Conservation (phyloP, 2,113 vertebrate species). For the Piaya cayana region DNA sequence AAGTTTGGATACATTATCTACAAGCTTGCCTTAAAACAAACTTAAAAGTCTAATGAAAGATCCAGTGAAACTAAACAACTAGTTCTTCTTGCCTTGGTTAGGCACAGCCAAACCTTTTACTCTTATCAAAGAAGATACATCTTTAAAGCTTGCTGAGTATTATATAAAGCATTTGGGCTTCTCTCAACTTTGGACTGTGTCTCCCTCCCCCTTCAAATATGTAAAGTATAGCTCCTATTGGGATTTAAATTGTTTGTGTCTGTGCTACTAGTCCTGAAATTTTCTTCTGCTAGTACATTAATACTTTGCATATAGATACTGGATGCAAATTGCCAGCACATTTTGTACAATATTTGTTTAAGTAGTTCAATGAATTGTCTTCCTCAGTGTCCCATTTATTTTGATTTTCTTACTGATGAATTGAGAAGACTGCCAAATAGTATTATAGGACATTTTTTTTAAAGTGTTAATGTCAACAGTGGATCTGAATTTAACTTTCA, state of each 20-base stretch:
- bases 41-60: neutral
- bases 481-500: neutral
- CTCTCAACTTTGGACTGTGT: neutral
- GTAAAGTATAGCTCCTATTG: neutral
- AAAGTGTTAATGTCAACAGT: neutral
- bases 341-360: neutral
- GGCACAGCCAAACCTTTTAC: neutral
- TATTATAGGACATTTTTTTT: neutral
- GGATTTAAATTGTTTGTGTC: neutral
- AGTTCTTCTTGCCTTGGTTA: neutral
- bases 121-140: neutral
- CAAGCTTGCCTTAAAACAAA: neutral
- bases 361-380: neutral
- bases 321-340: neutral
- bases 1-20: neutral
- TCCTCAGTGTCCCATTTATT: neutral
- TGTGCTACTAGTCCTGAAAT: neutral
- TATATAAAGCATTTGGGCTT: neutral
- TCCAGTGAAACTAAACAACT: neutral
- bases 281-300: neutral
- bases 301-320: neutral
- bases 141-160: neutral
- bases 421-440: neutral
- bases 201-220: neutral
- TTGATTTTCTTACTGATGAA: neutral